These are phyloP conservation scores for Hydrolagus affinis DNA, from an alignment of 2,113 vertebrate genomes.

Conservation along the genomic window DNA sequence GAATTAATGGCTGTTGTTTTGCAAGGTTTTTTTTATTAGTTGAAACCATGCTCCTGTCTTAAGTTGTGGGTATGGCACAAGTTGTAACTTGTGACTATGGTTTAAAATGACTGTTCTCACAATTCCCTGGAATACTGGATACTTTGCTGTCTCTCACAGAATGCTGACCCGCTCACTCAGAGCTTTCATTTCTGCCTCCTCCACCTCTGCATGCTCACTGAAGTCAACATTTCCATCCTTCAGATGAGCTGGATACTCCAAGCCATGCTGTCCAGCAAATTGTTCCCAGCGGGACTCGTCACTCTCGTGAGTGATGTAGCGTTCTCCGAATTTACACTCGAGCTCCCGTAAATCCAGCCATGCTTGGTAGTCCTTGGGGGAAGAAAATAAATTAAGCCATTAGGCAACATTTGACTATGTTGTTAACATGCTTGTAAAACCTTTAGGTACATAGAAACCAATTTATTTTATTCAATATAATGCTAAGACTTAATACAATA, in stretches of 20 bases:
- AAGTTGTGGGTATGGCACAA: neutral
- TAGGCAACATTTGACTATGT: neutral
- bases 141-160: conserved; percentile 59
- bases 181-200: conserved; percentile 76
- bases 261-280: conserved; percentile 73
- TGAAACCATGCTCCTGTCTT: neutral
- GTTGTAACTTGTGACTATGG: neutral
- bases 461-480: too few species aligned
- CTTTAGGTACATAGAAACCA: neutral
- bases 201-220: conserved; percentile 55
- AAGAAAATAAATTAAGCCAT: conserved; percentile 31
- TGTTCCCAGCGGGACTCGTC: conserved; percentile 87
- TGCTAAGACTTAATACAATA: too few species aligned
- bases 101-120: neutral
- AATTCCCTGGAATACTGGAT: neutral
- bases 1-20: conserved; percentile 1
- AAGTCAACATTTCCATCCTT: conserved; percentile 50
- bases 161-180: conserved; percentile 90
- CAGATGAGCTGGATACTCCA: conserved; percentile 74
- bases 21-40: neutral
- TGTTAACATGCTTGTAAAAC: neutral
- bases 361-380: conserved; percentile 83
- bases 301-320: conserved; percentile 95
- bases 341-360: conserved; percentile 89
- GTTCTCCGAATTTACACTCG: conserved; percentile 78